Evolutionary conservation across 2,888 invertebrate genomes (phyloP).

Genomic region (Apamea epomidion): DNA sequence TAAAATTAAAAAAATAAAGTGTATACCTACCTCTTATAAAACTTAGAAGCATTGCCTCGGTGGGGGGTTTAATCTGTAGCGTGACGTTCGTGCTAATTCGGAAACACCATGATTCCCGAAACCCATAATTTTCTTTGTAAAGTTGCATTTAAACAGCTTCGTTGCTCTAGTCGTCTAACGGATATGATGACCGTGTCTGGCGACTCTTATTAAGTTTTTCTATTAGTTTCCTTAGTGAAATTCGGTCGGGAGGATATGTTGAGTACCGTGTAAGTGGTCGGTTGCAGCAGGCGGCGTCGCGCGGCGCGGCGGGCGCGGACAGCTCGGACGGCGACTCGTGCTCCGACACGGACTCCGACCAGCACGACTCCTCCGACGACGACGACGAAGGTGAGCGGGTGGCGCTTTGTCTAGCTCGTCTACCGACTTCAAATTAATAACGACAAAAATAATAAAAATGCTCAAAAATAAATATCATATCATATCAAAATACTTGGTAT

Average conservation of each 20-base stretch:
- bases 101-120: neutral
- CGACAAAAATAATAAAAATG: neutral
- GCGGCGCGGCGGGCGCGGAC: constrained; percentile 75
- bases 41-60: neutral
- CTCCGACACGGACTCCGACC: constrained; percentile 88
- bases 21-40: neutral
- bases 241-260: neutral
- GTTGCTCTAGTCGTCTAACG: neutral
- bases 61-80: neutral
- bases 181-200: neutral
- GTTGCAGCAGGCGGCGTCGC: constrained; percentile 65
- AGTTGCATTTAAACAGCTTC: neutral
- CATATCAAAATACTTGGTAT: neutral
- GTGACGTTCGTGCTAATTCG: neutral
- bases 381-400: constrained; percentile 85
- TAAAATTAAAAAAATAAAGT: too few species aligned
- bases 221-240: neutral
- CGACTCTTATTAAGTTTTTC: neutral
- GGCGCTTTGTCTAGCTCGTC: too few species aligned
- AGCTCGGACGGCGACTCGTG: constrained; percentile 88
- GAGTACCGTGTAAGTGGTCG: neutral
- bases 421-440: neutral
- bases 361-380: constrained; percentile 90
- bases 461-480: neutral
- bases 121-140: neutral